Base-by-base conservation (phyloP, 1,140 invertebrate genomes). In the Cecropterus lyciades region DNA sequence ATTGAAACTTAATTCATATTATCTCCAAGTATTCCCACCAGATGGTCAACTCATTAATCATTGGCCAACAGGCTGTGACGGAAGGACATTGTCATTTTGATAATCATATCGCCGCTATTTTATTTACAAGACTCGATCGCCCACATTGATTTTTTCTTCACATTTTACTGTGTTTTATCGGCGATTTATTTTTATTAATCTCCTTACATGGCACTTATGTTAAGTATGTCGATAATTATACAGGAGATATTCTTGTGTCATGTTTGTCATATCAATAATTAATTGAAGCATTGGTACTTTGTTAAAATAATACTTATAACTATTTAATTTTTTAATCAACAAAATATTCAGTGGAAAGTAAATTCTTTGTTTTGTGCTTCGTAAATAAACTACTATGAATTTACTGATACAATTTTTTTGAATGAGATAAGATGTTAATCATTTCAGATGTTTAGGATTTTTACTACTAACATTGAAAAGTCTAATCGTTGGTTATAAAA, bases 11-110 rank as follows among this genome's bases (percentile, higher is more conserved):
- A 30, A 7, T 30, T 30, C 7, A 0, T 30, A 24, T 24, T 24
- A 8, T 30, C 27, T 7, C 27, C 27, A 43, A 43, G 13, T 9
- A 52, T 15, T 8, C 10, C 1, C 33, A 27, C 27, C 24, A 30
- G n/a, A 52, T 14, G 24, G 27, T 15, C 20, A 30, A 15, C 27
- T 27, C 49, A 52, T 52, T 52, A 52, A 52, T 52, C 49, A 52
- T 15, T 30, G 24, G 11, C 13, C 40, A 43, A 52, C 24, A 52
- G 49, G 27, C 24, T 13, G 11, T 33, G 49, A 52, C 49, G 40
- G 40, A 43, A 43, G 40, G 40, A 43, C 40, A 27, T 27, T 13
- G 48, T 27, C 16, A 49, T 49, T 43, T 43, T 43, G 40, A 14
- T 43, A 43, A 43, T 43, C 40, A 43, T 14, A 43, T 43, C 40